Conservation (phyloP, 2,113 vertebrate species). For the Aegithalos caudatus region DNA sequence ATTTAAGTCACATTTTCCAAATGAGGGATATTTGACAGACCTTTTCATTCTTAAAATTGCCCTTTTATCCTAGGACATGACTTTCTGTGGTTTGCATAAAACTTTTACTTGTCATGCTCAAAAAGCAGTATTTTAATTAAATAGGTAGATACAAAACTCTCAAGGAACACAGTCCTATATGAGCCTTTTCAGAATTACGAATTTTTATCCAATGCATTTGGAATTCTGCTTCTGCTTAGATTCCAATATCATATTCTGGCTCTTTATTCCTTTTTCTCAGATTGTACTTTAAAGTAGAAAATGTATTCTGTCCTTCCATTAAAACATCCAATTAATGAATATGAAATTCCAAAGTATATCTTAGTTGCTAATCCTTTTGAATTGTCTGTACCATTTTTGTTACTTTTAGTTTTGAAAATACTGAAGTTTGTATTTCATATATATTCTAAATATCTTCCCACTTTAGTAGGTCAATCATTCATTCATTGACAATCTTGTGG, state of each 20-base stretch:
- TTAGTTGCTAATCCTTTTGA: background rate
- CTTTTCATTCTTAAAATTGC: background rate
- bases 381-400: background rate
- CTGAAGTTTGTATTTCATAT: background rate
- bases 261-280: background rate
- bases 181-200: background rate
- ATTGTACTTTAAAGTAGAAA: background rate
- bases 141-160: background rate
- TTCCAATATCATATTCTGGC: background rate
- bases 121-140: background rate
- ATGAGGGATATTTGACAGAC: background rate
- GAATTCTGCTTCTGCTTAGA: background rate
- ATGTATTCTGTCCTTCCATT: background rate
- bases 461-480: background rate
- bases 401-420: background rate
- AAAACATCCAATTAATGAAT: background rate
- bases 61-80: background rate
- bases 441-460: background rate
- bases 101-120: background rate
- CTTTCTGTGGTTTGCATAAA: background rate
- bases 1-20: background rate
- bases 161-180: background rate
- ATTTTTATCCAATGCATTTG: background rate
- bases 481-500: background rate
- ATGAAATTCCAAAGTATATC: background rate